Evolutionary conservation across 2,888 invertebrate genomes (phyloP).

Genomic region (Proisotoma minuta): DNA sequence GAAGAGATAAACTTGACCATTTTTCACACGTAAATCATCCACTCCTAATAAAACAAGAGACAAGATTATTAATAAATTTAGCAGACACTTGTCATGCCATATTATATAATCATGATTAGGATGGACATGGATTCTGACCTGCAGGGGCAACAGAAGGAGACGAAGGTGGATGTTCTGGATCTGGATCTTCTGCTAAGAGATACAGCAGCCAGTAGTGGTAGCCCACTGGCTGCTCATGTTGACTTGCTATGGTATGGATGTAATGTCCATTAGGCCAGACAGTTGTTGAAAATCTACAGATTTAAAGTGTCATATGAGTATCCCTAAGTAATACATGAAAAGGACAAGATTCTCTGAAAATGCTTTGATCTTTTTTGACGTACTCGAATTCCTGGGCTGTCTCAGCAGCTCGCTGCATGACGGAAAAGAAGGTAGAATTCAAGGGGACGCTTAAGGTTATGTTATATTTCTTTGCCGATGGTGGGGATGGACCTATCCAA

Average conservation of each 20-base stretch:
- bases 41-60: constrained; percentile 62
- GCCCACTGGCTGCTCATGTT: constrained; percentile 72
- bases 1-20: constrained; percentile 82
- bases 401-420: constrained; percentile 74
- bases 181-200: constrained; percentile 72
- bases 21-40: constrained; percentile 78
- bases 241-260: constrained; percentile 77
- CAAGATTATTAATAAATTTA: background rate
- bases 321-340: background rate
- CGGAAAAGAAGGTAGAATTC: constrained; percentile 62
- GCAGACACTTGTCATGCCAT: background rate
- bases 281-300: constrained; percentile 70
- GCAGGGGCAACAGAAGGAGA: constrained; percentile 83
- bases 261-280: constrained; percentile 92
- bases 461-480: constrained; percentile 70
- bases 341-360: background rate
- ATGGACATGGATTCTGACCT: constrained; percentile 57
- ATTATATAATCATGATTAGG: no score
- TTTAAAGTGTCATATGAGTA: constrained; percentile 39
- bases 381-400: constrained; percentile 8
- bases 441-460: constrained; percentile 69
- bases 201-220: constrained; percentile 88
- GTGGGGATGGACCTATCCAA: constrained; percentile 77
- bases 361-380: background rate
- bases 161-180: constrained; percentile 73